Evolutionary conservation across 2,113 vertebrate species (phyloP).

Genomic region (Carettochelys insculpta): DNA sequence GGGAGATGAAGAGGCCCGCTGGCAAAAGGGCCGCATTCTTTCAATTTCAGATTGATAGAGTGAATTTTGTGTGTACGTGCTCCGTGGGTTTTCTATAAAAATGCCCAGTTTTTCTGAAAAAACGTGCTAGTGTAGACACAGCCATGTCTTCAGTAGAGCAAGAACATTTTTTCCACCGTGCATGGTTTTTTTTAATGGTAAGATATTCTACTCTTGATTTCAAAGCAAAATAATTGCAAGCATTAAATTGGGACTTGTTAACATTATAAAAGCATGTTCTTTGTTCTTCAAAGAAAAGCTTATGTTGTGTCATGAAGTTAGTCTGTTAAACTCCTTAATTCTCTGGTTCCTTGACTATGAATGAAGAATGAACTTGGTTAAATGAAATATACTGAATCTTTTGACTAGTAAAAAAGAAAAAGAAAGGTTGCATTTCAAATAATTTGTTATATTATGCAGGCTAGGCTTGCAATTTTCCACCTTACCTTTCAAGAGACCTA

Average conservation of each 20-base stretch:
- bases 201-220: conserved; percentile 42
- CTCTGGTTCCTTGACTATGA: conserved; percentile 72
- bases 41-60: no score
- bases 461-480: conserved; percentile 76
- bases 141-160: conserved; percentile 61
- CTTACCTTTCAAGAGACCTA: conserved; percentile 95
- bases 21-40: no score
- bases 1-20: no score
- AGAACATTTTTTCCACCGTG: conserved; percentile 12
- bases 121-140: no score
- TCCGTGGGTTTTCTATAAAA: no score
- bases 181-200: conserved; percentile 53
- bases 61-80: no score
- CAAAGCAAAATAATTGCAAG: conserved; percentile 69
- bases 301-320: conserved; percentile 76
- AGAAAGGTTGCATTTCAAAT: conserved; percentile 69
- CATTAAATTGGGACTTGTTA: conserved; percentile 58
- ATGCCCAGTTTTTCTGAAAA: no score
- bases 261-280: conserved; percentile 38
- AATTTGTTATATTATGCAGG: conserved; percentile 81
- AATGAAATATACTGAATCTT: conserved; percentile 72
- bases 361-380: conserved; percentile 78
- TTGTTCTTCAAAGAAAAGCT: conserved; percentile 69
- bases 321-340: conserved; percentile 76
- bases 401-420: conserved; percentile 73